Percentiles rank a stretch among this genome's conserved stretches.
Conservation (phyloP, 2,113 vertebrate genomes). For the Psammodynastes pulverulentus region DNA sequence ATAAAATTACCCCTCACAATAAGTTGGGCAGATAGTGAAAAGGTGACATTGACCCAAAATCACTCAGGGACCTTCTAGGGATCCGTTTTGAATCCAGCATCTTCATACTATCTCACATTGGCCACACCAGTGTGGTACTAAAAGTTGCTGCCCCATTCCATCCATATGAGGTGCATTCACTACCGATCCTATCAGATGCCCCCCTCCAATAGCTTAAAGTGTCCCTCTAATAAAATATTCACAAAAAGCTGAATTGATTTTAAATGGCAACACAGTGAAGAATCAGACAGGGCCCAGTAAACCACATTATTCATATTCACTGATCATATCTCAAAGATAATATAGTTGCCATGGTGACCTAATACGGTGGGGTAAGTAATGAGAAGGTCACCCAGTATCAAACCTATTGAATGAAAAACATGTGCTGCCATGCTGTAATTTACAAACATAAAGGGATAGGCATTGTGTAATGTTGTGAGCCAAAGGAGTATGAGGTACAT, state of each 20-base stretch:
- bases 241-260: background rate
- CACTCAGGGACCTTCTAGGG: background rate
- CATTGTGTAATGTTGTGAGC: background rate
- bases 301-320: background rate
- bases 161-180: background rate
- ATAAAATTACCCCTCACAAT: background rate
- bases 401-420: background rate
- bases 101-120: background rate
- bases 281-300: background rate
- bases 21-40: background rate
- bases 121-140: background rate
- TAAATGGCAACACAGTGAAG: background rate
- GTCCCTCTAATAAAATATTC: background rate
- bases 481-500: background rate
- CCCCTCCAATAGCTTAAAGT: background rate
- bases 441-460: background rate
- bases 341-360: background rate
- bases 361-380: background rate
- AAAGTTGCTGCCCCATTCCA: background rate
- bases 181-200: background rate
- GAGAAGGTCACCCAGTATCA: background rate
- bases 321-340: background rate
- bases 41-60: background rate
- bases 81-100: background rate
- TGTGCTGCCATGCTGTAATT: background rate